Percentiles rank a stretch among this genome's conserved stretches.
Evolutionary conservation across 2,797 vertebrate species (phyloP).

Genomic region (Pelobates cultripes): DNA sequence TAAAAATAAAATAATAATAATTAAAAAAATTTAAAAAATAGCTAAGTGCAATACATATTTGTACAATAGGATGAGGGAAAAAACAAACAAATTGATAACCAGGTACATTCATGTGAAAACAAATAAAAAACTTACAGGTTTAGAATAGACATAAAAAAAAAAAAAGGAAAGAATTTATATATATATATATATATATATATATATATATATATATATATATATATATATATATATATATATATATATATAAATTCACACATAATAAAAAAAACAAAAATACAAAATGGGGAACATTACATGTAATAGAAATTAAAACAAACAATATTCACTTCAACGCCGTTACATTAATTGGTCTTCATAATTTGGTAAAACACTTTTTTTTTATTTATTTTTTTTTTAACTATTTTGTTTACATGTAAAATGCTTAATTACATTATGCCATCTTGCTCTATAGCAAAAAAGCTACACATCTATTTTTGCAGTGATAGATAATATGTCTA

Average conservation of each 20-base stretch:
- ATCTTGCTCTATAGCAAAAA: too few species aligned
- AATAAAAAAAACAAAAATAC: conserved; percentile 34
- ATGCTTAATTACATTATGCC: too few species aligned
- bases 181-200: conserved; percentile 40
- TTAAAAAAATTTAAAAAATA: conserved; percentile 50
- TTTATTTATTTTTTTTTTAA: too few species aligned
- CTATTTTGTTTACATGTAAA: not conserved
- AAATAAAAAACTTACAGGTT: too few species aligned
- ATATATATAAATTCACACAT: not conserved
- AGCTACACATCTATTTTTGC: too few species aligned
- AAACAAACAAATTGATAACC: conserved; percentile 65
- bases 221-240: conserved; percentile 40
- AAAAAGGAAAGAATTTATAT: too few species aligned
- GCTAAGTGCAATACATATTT: conserved; percentile 62
- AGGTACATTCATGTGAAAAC: conserved; percentile 66
- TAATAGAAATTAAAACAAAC: conserved; percentile 13
- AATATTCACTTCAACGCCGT: conserved; percentile 34
- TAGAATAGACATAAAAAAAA: too few species aligned
- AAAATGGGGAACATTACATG: too few species aligned
- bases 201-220: not conserved
- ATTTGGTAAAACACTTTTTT: conserved; percentile 41
- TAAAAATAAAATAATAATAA: too few species aligned
- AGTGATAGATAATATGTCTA: too few species aligned
- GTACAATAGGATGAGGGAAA: conserved; percentile 60
- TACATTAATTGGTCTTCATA: conserved; percentile 33